Base-by-base conservation (phyloP, 53 echinoderm and acorn worm genomes). In the Mesocentrotus franciscanus region DNA sequence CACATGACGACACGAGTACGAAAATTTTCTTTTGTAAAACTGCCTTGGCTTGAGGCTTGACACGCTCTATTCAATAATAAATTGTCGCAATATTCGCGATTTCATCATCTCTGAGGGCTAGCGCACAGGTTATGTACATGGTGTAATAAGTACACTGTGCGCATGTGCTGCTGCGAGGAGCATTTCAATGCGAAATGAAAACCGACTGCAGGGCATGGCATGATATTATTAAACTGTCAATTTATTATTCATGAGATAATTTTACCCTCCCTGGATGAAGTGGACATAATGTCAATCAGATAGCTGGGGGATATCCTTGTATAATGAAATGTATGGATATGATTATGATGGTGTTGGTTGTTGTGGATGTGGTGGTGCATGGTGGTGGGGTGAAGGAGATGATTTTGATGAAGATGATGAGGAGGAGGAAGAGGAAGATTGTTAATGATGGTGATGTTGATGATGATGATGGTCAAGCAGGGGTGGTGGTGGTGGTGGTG, bases 211-310 rank as follows among this genome's bases (percentile, higher is more conserved):
- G 13, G 1, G 68, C 49, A 49, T 17, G 7, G 4, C 16, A 79
- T 42, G 79, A 27, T 87, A 58, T 87, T 27, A 57, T 57, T 87
- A 58, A n/a, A n/a, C 57, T 87, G 56, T 27, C 11, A 12, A 87
- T 87, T 11, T 29, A 87, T 87, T 87, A 87, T 81, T 81, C 81
- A 78, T 35, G 34, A 71, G 78, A 78, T 15, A 13, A 78, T 34
- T 49, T 11, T 78, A 42, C 36, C 27, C 78, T 78, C 78, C 78
- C 81, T 81, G 42, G 81, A 81, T 81, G 34, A 36, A 81, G 2
- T 7, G 42, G 81, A 17, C 42, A 81, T 42, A 8, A 18, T 81
- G 36, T 20, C 9, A 81, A 42, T 81, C 1, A 39, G 81, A 81
- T 42, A 81, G 81, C 39, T 81, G 2, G 4, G 81, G 49, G 49